Evolutionary conservation across 1,140 invertebrate genomes (phyloP).

Genomic region (Ostrea edulis): DNA sequence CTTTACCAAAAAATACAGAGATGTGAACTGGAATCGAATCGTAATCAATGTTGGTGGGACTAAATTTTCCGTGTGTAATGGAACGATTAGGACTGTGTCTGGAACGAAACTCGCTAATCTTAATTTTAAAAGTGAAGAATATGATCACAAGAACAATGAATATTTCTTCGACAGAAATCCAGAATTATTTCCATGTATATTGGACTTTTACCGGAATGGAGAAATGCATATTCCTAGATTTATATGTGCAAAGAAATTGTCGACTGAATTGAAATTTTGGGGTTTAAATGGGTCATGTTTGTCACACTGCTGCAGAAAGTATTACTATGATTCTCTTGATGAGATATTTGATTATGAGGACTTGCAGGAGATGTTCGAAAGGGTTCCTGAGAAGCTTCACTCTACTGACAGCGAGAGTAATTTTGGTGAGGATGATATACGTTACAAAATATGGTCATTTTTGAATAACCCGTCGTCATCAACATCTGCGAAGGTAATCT

Average conservation of each 20-base stretch:
- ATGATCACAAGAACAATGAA: conserved; percentile 32
- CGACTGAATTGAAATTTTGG: conserved; percentile 42
- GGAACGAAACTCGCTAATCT: conserved; percentile 34
- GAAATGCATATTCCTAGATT: conserved; percentile 44
- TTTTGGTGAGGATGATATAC: background rate
- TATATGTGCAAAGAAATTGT: conserved; percentile 32
- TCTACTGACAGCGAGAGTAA: conserved; percentile 10
- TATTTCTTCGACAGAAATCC: conserved; percentile 50
- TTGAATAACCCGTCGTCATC: conserved; percentile 27
- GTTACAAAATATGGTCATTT: conserved; percentile 28
- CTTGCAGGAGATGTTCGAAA: conserved; percentile 27
- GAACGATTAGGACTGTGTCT: conserved; percentile 29
- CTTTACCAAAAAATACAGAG: background rate
- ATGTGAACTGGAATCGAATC: conserved; percentile 31
- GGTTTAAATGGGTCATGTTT: background rate
- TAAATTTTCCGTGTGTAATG: conserved; percentile 30
- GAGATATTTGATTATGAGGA: conserved; percentile 42
- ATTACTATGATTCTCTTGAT: conserved; percentile 26
- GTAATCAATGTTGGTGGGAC: conserved; percentile 46
- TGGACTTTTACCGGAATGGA: conserved; percentile 45
- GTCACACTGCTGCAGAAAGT: conserved; percentile 41
- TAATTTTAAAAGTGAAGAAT: conserved; percentile 32
- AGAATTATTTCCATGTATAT: conserved; percentile 40
- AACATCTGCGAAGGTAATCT: conserved; percentile 30
- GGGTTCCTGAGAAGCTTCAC: conserved; percentile 31